Evolutionary conservation across 2,888 invertebrate genomes (phyloP).

Genomic region (Antheraea assamensis): DNA sequence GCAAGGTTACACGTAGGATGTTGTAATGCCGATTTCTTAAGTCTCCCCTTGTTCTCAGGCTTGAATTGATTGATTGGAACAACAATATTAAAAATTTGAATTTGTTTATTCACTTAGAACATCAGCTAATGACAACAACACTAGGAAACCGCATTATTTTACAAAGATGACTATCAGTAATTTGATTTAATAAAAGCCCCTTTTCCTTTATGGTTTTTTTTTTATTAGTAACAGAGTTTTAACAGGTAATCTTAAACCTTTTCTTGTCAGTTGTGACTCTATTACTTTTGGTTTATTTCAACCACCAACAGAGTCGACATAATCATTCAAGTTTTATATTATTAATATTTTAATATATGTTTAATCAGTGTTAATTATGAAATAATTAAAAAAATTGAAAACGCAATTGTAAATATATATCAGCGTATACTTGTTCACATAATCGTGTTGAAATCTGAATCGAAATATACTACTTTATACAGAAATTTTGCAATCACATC

Average conservation of each 20-base stretch:
- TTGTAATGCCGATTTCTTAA: slow-evolving; percentile 39
- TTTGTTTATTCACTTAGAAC: not conserved
- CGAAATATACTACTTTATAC: no score
- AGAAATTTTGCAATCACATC: no score
- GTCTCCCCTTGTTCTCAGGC: slow-evolving; percentile 35
- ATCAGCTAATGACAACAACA: not conserved
- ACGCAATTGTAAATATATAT: no score
- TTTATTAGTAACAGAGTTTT: not conserved
- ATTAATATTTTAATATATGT: not conserved
- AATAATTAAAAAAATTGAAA: no score
- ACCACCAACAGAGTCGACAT: not conserved
- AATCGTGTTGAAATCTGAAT: no score
- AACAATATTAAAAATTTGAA: not conserved
- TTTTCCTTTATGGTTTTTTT: not conserved
- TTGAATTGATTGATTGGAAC: slow-evolving; percentile 28
- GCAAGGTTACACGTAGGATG: slow-evolving; percentile 31
- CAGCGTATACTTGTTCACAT: no score
- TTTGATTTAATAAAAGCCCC: no score
- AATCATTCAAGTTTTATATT: not conserved
- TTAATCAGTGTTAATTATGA: no score
- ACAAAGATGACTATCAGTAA: not conserved
- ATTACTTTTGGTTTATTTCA: not conserved
- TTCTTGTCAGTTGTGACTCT: not conserved
- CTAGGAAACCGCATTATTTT: not conserved
- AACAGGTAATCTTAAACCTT: not conserved